Conservation (phyloP, 2,888 invertebrate genomes). For the Stramonita haemastoma region DNA sequence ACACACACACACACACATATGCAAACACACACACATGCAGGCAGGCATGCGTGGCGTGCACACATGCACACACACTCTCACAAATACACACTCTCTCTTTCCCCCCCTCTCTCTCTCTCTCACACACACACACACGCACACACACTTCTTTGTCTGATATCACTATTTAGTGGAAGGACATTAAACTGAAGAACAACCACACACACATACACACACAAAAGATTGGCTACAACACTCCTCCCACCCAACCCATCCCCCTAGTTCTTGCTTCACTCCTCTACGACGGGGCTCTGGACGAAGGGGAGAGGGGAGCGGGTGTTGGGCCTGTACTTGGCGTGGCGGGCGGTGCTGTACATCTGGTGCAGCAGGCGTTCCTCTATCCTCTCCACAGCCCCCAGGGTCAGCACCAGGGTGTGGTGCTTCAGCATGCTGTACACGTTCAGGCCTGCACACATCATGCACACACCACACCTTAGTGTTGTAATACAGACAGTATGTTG, state of each 20-base stretch:
- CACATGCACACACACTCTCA: background rate
- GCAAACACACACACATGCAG: too few relatives aligned
- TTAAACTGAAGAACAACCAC: background rate
- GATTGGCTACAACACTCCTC: too few relatives aligned
- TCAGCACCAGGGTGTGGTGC: slow-evolving; percentile 93
- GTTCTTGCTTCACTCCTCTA: background rate
- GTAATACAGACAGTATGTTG: background rate
- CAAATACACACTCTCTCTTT: background rate
- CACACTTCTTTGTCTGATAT: too few relatives aligned
- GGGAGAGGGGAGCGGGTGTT: background rate
- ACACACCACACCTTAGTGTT: background rate
- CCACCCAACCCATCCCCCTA: too few relatives aligned
- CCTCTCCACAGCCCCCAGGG: slow-evolving; percentile 88
- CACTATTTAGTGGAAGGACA: too few relatives aligned
- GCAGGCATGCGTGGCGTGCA: too few relatives aligned
- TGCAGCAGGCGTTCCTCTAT: slow-evolving; percentile 84
- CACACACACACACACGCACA: too few relatives aligned
- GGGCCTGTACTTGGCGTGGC: slow-evolving; percentile 32
- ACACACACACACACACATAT: background rate
- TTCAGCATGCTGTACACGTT: slow-evolving; percentile 98
- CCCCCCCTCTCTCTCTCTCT: background rate
- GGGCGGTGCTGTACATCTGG: slow-evolving; percentile 59
- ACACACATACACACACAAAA: too few relatives aligned
- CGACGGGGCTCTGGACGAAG: background rate
- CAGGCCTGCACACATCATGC: slow-evolving; percentile 79